A percentile compares a stretch with the other conserved stretches of the same genome.
Conservation (phyloP, 1,140 invertebrate species). For the Protaetia brevitarsis region DNA sequence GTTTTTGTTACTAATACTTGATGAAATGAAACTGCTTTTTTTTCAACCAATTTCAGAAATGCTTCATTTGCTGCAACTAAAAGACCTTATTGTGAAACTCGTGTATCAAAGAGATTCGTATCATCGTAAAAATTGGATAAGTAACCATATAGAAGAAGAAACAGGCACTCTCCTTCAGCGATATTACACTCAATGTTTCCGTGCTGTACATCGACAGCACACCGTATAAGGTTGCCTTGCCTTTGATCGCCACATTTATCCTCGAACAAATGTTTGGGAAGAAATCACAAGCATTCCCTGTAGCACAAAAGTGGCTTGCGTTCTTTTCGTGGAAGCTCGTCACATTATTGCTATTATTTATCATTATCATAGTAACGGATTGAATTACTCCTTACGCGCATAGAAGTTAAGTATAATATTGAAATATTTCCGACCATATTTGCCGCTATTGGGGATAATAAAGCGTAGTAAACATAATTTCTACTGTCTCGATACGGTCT, state of each 20-base stretch:
- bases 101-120: background rate
- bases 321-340: slow-evolving; percentile 4
- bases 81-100: background rate
- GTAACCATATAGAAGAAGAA: background rate
- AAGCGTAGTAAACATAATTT: slow-evolving; percentile 15
- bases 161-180: background rate
- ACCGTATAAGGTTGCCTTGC: background rate
- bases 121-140: slow-evolving; percentile 8
- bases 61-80: no score
- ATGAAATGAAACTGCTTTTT: no score
- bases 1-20: no score
- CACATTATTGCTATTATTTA: slow-evolving; percentile 1
- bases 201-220: background rate
- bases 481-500: slow-evolving; percentile 3
- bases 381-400: background rate
- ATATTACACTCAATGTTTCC: slow-evolving; percentile 5
- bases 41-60: no score
- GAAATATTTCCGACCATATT: slow-evolving; percentile 13
- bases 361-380: slow-evolving; percentile 10
- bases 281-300: background rate
- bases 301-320: background rate
- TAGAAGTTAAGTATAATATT: slow-evolving; percentile 17
- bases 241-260: slow-evolving; percentile 11
- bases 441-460: background rate
- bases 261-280: slow-evolving; percentile 8